These are phyloP conservation scores for Myopa testacea DNA, from an alignment of 2,888 invertebrate genomes.

Conservation along the genomic window DNA sequence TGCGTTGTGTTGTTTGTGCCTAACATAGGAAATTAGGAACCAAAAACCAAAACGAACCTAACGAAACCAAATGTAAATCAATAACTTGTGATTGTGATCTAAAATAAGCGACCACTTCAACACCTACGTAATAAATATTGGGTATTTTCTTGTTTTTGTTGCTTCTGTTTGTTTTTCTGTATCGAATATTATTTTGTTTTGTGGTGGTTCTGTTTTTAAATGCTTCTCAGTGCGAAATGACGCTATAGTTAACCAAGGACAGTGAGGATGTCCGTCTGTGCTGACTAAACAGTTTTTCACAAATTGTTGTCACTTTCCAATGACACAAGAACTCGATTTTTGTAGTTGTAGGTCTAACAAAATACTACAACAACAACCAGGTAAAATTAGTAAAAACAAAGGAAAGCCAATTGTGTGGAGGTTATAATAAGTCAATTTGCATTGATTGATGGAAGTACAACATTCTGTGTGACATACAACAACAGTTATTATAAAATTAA, in stretches of 20 bases:
- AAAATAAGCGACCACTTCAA: background rate
- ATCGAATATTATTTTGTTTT: conserved; percentile 5
- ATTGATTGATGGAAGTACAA: too few species aligned
- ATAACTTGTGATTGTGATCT: background rate
- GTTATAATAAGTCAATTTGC: too few species aligned
- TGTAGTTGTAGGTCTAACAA: background rate
- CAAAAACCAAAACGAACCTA: background rate
- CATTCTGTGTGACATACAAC: too few species aligned
- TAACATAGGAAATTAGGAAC: conserved; percentile 13
- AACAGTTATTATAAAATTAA: too few species aligned
- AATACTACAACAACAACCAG: background rate
- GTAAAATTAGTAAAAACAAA: too few species aligned
- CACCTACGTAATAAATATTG: conserved; percentile 31
- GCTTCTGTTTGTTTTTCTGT: conserved; percentile 3
- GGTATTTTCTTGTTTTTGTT: background rate
- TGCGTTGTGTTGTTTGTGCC: background rate
- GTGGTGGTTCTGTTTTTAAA: conserved; percentile 1
- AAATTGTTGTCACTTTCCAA: conserved; percentile 28
- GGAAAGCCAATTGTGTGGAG: too few species aligned
- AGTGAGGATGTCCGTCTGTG: background rate
- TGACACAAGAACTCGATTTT: conserved; percentile 8
- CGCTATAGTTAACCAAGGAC: background rate
- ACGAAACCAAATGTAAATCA: conserved; percentile 1
- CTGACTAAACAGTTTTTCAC: conserved; percentile 5
- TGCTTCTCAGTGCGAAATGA: conserved; percentile 19